Evolutionary conservation across 2,113 vertebrate genomes (phyloP).

Genomic region (Bucco capensis): DNA sequence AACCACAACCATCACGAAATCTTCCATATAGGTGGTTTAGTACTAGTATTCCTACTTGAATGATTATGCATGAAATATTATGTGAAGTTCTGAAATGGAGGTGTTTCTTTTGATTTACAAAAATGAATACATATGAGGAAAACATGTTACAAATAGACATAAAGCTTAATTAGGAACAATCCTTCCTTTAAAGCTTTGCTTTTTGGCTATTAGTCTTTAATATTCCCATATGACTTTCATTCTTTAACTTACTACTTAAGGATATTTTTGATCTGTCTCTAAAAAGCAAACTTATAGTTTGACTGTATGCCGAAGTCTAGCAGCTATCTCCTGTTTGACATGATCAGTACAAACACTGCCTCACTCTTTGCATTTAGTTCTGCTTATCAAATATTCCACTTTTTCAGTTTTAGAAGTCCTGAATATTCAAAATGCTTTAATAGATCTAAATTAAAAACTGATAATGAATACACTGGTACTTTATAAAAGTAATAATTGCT

Average conservation of each 20-base stretch:
- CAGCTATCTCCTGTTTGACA: neutral
- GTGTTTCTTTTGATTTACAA: neutral
- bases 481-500: neutral
- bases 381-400: neutral
- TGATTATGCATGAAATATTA: neutral
- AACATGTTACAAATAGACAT: neutral
- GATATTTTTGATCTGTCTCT: neutral
- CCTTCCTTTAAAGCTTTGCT: neutral
- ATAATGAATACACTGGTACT: neutral
- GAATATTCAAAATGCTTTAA: neutral
- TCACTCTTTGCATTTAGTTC: neutral
- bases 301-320: neutral
- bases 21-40: neutral
- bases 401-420: neutral
- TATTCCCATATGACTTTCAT: neutral
- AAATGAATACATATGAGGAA: neutral
- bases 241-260: neutral
- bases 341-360: neutral
- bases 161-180: neutral
- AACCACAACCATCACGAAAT: neutral
- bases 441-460: neutral
- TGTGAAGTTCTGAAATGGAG: neutral
- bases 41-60: neutral
- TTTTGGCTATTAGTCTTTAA: neutral
- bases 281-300: neutral